A percentile compares a stretch with the other conserved stretches of the same genome.
Conservation (phyloP, 2,888 invertebrate species). For the Megastigmus dorsalis region DNA sequence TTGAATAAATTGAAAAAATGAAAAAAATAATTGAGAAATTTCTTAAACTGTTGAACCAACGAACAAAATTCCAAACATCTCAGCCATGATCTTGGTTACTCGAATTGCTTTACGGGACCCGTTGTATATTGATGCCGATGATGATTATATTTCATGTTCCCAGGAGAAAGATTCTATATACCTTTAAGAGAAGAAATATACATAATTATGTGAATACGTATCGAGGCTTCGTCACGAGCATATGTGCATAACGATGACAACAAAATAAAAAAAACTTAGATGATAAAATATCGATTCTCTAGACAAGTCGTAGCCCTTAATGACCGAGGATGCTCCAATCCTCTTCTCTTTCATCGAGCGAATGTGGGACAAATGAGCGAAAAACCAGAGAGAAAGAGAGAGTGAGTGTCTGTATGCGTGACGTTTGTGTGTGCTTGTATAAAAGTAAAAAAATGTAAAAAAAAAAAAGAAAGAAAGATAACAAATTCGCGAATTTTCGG, state of each 20-base stretch:
- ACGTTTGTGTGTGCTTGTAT: not conserved
- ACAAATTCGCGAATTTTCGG: conserved; percentile 11
- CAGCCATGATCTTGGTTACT: no score
- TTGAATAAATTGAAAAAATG: no score
- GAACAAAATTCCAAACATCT: no score
- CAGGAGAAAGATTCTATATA: conserved; percentile 17
- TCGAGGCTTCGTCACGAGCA: conserved; percentile 23
- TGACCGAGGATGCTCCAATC: conserved; percentile 8
- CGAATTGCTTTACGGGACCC: conserved; percentile 5
- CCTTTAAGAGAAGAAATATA: conserved; percentile 5
- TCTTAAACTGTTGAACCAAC: no score
- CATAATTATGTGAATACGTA: conserved; percentile 14
- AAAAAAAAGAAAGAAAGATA: no score
- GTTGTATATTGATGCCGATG: conserved; percentile 21
- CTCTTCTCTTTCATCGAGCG: not conserved
- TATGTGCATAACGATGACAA: conserved; percentile 24
- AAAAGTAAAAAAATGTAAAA: not conserved
- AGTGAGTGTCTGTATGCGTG: not conserved
- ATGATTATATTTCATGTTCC: conserved; percentile 20
- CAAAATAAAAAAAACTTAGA: not conserved
- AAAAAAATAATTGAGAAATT: no score
- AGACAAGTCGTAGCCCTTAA: conserved; percentile 19
- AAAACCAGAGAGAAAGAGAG: conserved; percentile 10
- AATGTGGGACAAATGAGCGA: no score
- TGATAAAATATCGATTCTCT: conserved; percentile 35